Base-by-base conservation (phyloP, 1,140 invertebrate species). In the Ceratina japonica region DNA sequence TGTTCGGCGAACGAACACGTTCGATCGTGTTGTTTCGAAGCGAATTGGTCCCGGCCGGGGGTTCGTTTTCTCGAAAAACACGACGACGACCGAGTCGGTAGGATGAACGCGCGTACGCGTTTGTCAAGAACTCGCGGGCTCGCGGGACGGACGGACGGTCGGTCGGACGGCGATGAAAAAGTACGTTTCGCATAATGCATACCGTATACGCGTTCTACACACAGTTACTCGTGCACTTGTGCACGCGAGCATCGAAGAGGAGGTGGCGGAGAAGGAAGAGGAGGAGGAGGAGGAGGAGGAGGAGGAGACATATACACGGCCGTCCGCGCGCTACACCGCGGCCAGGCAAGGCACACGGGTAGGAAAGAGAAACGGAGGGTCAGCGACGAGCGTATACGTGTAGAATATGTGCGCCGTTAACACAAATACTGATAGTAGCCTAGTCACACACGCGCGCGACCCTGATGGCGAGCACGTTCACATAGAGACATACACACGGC, bases 301-400 rank as follows among this genome's bases (percentile, higher is more conserved):
- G 37, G 37, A 44, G 37, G 37, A 44, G 37, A 10, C 10, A 27
- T 54, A 66, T 24, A 61, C 62, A 68, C 65, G 24, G n/a, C 56
- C 37, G 37, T 44, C 37, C 37, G 37, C 37, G 10, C 37, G 37
- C 37, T 44, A 44, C 37, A 56, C 31, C 24, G 37, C 64, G n/a
- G n/a, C n/a, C n/a, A n/a, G n/a, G n/a, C n/a, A n/a, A n/a, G n/a
- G n/a, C n/a, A n/a, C n/a, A n/a, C n/a, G 75, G 20, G 65, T 37
- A 54, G 51, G 20, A 75, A 51, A 63, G 66, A 82, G 81, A 71
- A 59, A 72, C 61, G 66, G 76, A 81, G 68, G 51, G 69, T 66
- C 75, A 80, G 74, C 58, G 52, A 24, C 81, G 68, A 69, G 54
- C 73, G 80, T 64, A 56, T 61, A 63, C 54, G 27, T 63, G 77